phyloP scores from a whole-genome alignment of 1,140 invertebrate species.

The Paralvinella palmiformis region DNA sequence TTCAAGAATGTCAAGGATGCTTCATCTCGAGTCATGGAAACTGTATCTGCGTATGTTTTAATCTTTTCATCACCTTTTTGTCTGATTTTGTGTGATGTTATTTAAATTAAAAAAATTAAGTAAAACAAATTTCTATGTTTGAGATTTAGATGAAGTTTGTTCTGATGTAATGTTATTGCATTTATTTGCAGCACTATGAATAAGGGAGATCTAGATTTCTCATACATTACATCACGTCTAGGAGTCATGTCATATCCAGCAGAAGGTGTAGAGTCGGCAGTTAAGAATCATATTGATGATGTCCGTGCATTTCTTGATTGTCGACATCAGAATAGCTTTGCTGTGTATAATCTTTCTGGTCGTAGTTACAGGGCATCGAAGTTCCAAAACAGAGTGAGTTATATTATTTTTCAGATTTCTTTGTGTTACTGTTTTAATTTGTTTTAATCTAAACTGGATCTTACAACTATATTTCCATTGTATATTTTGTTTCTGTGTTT shows the following conservation, averaged over 20 bases:
- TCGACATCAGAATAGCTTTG: slow-evolving; percentile 68
- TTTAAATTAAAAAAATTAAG: neutral
- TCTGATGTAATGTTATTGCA: neutral
- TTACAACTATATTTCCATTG: slow-evolving; percentile 32
- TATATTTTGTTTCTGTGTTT: slow-evolving; percentile 12
- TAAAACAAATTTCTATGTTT: slow-evolving; percentile 7
- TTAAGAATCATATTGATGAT: slow-evolving; percentile 89
- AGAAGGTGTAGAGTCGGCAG: slow-evolving; percentile 87
- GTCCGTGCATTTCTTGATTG: slow-evolving; percentile 60
- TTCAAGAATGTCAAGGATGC: slow-evolving; percentile 93
- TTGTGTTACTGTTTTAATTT: neutral
- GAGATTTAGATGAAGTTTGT: neutral
- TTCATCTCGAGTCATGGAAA: slow-evolving; percentile 91
- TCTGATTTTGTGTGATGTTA: no score
- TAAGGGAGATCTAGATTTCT: slow-evolving; percentile 79
- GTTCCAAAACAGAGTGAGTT: slow-evolving; percentile 50
- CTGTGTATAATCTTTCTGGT: slow-evolving; percentile 74
- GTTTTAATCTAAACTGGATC: slow-evolving; percentile 20
- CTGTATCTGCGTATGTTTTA: slow-evolving; percentile 74
- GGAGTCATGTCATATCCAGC: slow-evolving; percentile 87
- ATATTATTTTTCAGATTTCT: neutral
- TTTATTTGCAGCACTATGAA: slow-evolving; percentile 78
- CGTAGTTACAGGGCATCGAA: slow-evolving; percentile 57
- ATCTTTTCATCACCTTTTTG: neutral
- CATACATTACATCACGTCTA: slow-evolving; percentile 81